phyloP scores from a whole-genome alignment of 2,113 vertebrate genomes.

The Ameiurus melas region DNA sequence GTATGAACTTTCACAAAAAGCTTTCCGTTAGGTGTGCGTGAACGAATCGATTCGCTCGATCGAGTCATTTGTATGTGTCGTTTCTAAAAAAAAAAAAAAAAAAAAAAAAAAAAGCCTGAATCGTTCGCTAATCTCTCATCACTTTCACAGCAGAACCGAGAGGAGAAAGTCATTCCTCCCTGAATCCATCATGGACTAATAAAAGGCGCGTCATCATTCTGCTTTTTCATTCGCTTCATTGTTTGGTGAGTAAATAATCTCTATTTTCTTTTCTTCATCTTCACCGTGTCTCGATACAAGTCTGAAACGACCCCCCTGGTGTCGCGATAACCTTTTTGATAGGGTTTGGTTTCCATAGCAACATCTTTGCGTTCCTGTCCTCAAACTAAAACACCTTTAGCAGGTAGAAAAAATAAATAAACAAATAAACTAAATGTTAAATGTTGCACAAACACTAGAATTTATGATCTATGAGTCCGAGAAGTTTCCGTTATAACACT shows the following conservation, averaged over 20 bases:
- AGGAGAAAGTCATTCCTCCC: neutral
- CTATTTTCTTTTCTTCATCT: neutral
- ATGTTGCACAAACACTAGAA: neutral
- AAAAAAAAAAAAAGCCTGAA: neutral
- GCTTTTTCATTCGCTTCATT: neutral
- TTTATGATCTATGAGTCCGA: neutral
- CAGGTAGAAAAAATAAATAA: neutral
- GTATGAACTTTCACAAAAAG: neutral
- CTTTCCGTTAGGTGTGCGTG: neutral
- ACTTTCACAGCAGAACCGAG: neutral
- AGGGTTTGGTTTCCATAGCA: neutral
- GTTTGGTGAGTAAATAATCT: neutral
- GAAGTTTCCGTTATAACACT: no score
- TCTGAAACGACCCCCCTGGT: no score
- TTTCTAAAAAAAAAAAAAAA: neutral
- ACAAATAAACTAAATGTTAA: neutral
- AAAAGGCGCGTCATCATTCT: no score
- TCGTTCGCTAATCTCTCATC: neutral
- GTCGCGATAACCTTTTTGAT: neutral
- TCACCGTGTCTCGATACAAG: neutral
- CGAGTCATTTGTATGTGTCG: neutral
- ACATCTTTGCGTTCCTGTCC: neutral
- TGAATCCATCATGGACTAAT: slow-evolving; percentile 10
- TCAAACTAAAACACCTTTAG: no score
- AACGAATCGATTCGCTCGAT: neutral